phyloP scores from a whole-genome alignment of 2,113 vertebrate species.

The Tachysurus fulvidraco region DNA sequence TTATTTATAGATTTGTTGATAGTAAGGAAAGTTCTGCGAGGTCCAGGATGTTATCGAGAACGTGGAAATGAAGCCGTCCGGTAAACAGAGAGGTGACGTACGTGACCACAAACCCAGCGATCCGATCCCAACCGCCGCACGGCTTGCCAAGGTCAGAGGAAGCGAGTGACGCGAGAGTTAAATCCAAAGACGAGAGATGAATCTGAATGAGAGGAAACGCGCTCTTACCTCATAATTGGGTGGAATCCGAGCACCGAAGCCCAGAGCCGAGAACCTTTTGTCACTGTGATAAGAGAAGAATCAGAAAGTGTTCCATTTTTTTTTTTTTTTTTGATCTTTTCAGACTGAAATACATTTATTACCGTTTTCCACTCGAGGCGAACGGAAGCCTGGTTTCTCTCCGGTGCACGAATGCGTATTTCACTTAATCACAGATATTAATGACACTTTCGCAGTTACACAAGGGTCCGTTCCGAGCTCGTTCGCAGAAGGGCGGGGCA shows the following conservation, averaged over 20 bases:
- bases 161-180: background rate
- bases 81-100: constrained; percentile 38
- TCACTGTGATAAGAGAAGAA: constrained; percentile 77
- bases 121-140: constrained; percentile 29
- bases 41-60: constrained; percentile 48
- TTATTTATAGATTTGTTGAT: constrained; percentile 32
- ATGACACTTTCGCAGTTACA: background rate
- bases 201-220: background rate
- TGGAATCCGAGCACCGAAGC: constrained; percentile 93
- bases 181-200: constrained; percentile 11
- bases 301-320: background rate
- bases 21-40: constrained; percentile 52
- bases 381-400: background rate
- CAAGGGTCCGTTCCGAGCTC: background rate
- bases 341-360: background rate
- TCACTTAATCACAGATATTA: constrained; percentile 7
- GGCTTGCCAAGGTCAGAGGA: constrained; percentile 27
- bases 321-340: background rate
- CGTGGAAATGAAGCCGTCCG: constrained; percentile 28
- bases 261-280: constrained; percentile 94
- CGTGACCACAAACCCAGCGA: constrained; percentile 35
- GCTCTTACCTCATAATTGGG: constrained; percentile 89
- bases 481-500: background rate
- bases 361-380: background rate
- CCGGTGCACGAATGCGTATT: background rate